A percentile compares a stretch with the other conserved stretches of the same genome.
These are phyloP conservation scores for Cercopithecus mona DNA, from an alignment of 2,113 vertebrate genomes.

Conservation along the genomic window DNA sequence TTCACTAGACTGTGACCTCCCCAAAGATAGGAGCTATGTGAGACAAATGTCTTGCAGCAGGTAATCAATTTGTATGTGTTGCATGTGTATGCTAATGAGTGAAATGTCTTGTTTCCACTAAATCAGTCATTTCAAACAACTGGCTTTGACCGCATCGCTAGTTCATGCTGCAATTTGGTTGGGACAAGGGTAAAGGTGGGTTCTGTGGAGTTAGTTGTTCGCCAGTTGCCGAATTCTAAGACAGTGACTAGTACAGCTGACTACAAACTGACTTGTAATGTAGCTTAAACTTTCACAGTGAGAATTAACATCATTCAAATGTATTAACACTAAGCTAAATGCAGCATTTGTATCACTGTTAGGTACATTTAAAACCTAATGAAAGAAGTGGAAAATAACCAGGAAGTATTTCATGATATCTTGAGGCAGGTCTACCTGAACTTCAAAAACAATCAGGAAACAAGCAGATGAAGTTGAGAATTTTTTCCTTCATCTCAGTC, in stretches of 20 bases:
- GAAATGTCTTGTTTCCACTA: background rate
- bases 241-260: background rate
- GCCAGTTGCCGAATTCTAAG: background rate
- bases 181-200: background rate
- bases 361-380: background rate
- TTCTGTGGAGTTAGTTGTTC: background rate
- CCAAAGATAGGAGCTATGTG: background rate
- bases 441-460: constrained; percentile 10
- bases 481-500: background rate
- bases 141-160: background rate
- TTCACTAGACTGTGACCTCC: background rate
- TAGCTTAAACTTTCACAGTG: background rate
- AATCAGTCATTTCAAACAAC: background rate
- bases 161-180: background rate
- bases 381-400: background rate
- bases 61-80: background rate
- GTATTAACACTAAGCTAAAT: constrained; percentile 5
- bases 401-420: background rate
- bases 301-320: constrained; percentile 10
- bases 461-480: background rate
- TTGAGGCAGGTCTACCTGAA: background rate
- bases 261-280: constrained; percentile 16
- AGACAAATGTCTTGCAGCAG: background rate
- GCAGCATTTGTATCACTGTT: background rate
- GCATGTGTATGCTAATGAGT: background rate